Base-by-base conservation (phyloP, 1,140 invertebrate genomes). In the Drosophila triauraria region DNA sequence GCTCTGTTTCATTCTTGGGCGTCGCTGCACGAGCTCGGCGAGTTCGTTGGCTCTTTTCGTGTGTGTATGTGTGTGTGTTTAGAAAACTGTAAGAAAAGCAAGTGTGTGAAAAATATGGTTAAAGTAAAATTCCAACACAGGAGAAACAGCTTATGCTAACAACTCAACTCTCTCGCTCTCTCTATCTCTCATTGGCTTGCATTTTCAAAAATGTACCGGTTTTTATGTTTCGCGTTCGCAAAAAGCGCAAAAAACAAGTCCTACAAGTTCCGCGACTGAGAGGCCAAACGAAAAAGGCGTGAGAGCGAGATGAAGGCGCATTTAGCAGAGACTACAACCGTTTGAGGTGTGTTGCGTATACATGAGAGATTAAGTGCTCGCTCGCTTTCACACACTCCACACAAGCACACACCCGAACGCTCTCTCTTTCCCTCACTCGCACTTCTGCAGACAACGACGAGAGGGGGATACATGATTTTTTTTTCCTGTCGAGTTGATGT, bases 71-170 rank as follows among this genome's bases (percentile, higher is more conserved):
- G 54, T 81, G 80, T 56, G 80, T 87, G 84, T 88, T 88, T 88
- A 90, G 81, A 91, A 90, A 90, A 85, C 78, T 90, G 78, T 81
- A 91, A 90, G 86, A 75, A 91, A 82, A 90, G 80, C 81, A 64
- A 85, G 75, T 90, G 82, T 86, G 85, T 85, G 81, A 90, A 90
- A 84, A 90, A 84, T 76, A 82, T 91, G 86, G 79, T 85, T 77
- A 74, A 85, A 65, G 54, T 68, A 42, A 60, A 84, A 84, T 78
- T 74, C 78, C 75, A 60, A 53, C 50, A 77, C 63, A 69, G 64
- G 57, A 72, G 65, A 58, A 57, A 59, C 47, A 50, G 48, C 48
- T 54, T 53, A 17, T 54, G 48, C 53, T 60, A 61, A 30, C 44
- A 65, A 25, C 57, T 42, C 72, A 60, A 40, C 71, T 50, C 30